A percentile compares a stretch with the other conserved stretches of the same genome.
These are phyloP conservation scores for Eristalis tenax DNA, from an alignment of 2,888 invertebrate genomes.

Conservation along the genomic window DNA sequence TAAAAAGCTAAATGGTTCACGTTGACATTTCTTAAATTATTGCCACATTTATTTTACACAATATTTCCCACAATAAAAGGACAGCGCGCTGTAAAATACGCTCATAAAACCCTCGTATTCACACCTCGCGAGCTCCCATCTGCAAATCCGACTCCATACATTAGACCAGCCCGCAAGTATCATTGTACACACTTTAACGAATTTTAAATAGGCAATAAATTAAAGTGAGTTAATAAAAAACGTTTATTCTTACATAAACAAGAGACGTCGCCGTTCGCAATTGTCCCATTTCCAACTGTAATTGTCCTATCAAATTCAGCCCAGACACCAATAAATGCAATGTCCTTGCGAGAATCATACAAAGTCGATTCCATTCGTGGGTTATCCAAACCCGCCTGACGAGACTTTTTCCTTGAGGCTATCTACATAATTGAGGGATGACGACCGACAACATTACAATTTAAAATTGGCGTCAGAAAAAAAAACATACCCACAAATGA, in stretches of 20 bases:
- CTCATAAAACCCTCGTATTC: slow-evolving; percentile 34
- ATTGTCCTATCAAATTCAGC: slow-evolving; percentile 60
- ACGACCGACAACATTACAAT: slow-evolving; percentile 41
- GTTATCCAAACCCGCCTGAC: slow-evolving; percentile 37
- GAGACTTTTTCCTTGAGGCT: slow-evolving; percentile 27
- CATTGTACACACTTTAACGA: slow-evolving; percentile 28
- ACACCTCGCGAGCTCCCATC: slow-evolving; percentile 13
- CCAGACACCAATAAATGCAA: slow-evolving; percentile 55
- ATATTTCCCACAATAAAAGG: slow-evolving; percentile 26
- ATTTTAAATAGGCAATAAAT: slow-evolving; percentile 57
- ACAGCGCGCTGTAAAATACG: slow-evolving; percentile 17
- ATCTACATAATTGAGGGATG: slow-evolving; percentile 32
- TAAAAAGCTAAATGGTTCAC: neutral
- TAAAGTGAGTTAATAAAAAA: slow-evolving; percentile 57
- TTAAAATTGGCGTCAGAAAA: slow-evolving; percentile 40
- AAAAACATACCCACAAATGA: slow-evolving; percentile 18
- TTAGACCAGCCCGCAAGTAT: slow-evolving; percentile 1
- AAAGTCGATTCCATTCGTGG: slow-evolving; percentile 28
- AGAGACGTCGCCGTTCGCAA: slow-evolving; percentile 35
- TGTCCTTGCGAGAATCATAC: slow-evolving; percentile 27
- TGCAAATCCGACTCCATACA: neutral
- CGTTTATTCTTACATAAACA: slow-evolving; percentile 51
- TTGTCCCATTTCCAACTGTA: slow-evolving; percentile 39
- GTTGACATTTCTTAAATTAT: neutral
- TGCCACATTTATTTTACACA: slow-evolving; percentile 9